Percentiles rank a stretch among this genome's conserved stretches.
phyloP scores from a whole-genome alignment of 2,888 invertebrate genomes.

The Drosophila gaucha region DNA sequence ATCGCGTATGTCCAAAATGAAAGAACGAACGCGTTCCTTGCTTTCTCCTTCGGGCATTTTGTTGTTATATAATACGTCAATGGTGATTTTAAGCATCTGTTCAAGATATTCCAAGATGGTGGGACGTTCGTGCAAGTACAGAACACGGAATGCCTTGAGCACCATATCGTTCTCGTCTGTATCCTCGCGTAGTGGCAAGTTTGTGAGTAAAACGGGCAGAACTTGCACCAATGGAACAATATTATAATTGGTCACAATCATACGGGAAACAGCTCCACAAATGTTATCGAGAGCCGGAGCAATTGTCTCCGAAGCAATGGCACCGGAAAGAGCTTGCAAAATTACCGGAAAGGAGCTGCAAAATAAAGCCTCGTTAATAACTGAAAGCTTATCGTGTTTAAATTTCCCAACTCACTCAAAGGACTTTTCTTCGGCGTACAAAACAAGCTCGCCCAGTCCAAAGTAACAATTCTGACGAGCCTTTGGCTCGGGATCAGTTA shows the following conservation, averaged over 20 bases:
- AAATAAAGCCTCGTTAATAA: neutral
- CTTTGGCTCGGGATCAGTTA: slow-evolving; percentile 88
- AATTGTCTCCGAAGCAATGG: slow-evolving; percentile 88
- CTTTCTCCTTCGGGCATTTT: slow-evolving; percentile 84
- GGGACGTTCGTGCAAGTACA: slow-evolving; percentile 88
- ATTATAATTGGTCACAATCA: slow-evolving; percentile 88
- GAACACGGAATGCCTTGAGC: slow-evolving; percentile 87
- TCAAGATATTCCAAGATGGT: slow-evolving; percentile 86
- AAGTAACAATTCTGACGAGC: slow-evolving; percentile 91
- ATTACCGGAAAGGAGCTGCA: slow-evolving; percentile 88
- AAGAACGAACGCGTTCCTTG: slow-evolving; percentile 84
- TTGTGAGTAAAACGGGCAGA: slow-evolving; percentile 89
- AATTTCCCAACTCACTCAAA: slow-evolving; percentile 86
- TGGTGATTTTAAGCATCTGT: slow-evolving; percentile 86
- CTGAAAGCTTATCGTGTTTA: neutral
- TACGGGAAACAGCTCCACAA: slow-evolving; percentile 90
- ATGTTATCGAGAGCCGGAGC: slow-evolving; percentile 90
- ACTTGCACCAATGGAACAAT: slow-evolving; percentile 90
- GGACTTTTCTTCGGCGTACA: slow-evolving; percentile 88
- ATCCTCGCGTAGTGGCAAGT: slow-evolving; percentile 90
- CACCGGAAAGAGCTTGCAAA: slow-evolving; percentile 88
- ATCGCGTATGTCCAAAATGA: slow-evolving; percentile 86
- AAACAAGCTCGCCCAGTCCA: slow-evolving; percentile 90
- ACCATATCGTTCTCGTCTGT: slow-evolving; percentile 90
- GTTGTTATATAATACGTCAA: slow-evolving; percentile 87